A percentile compares a stretch with the other conserved stretches of the same genome.
These are phyloP conservation scores for Anser cygnoides DNA, from an alignment of 2,113 vertebrate genomes.

Conservation along the genomic window DNA sequence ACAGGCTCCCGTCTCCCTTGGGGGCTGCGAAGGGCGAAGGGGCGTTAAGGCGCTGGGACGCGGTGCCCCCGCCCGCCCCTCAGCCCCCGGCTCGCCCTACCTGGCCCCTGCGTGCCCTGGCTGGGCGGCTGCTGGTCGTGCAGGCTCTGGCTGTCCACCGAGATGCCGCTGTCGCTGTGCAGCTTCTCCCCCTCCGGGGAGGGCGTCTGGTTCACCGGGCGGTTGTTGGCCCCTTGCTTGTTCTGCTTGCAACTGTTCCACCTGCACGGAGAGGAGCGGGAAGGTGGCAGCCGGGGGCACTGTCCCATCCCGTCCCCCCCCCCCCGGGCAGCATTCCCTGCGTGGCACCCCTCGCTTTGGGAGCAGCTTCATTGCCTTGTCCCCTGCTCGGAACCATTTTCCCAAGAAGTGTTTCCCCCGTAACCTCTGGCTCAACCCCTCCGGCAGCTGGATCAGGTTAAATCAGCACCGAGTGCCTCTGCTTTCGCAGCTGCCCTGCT, in stretches of 20 bases:
- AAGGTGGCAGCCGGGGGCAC: fast-evolving
- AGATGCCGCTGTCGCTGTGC: slow-evolving; percentile 98
- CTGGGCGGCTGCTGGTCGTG: slow-evolving; percentile 88
- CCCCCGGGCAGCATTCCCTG: background rate
- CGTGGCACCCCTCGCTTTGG: too few species aligned
- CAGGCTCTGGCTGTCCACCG: slow-evolving; percentile 96
- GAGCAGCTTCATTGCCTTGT: background rate
- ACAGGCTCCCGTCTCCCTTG: slow-evolving; percentile 83
- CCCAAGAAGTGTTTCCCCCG: fast-evolving
- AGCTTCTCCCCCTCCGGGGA: slow-evolving; percentile 96
- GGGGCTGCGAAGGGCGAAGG: slow-evolving; percentile 66
- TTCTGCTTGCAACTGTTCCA: slow-evolving; percentile 99
- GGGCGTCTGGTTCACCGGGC: slow-evolving; percentile 91
- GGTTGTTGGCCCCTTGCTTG: slow-evolving; percentile 94
- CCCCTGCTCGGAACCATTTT: background rate
- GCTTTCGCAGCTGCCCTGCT: background rate
- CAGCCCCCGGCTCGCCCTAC: background rate
- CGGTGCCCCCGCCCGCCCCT: background rate
- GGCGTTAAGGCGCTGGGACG: background rate
- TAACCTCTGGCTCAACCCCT: background rate
- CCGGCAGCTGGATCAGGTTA: fast-evolving
- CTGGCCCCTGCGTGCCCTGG: slow-evolving; percentile 80
- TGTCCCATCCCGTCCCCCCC: too few species aligned
- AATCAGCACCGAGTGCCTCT: background rate
- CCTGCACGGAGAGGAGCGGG: slow-evolving; percentile 62